Base-by-base conservation (phyloP, 2,888 invertebrate genomes). In the Creontiades dilutus region DNA sequence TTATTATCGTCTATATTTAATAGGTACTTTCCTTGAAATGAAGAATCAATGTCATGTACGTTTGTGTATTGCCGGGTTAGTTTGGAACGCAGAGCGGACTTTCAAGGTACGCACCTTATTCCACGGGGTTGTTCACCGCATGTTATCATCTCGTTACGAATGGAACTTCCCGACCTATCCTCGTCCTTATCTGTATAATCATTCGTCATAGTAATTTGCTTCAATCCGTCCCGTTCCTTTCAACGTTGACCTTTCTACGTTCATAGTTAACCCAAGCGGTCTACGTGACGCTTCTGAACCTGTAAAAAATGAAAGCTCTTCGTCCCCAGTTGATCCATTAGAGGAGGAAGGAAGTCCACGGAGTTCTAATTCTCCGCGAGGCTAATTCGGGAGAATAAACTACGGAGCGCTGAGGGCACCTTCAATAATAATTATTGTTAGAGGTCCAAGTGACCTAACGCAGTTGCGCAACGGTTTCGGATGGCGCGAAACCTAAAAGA, bases 231-330 rank as follows among this genome's bases (percentile, higher is more conserved):
- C 37, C 37, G 7, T 37, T 37, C 37, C 68, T 68, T 23, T 68
- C 68, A 68, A 68, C 11, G 23, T 68, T 68, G 68, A 68, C 68
- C 68, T 68, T 68, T 68, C 27, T 11, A 7, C 5, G 68, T 23
- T 11, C 68, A 27, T 19, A 19, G 68, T 23, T 68, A 68, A 68
- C 12, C 68, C 23, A 68, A 61, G 12, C n/a, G 27, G 16, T n/a
- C 57, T 16, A 57, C 57, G 57, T 16, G 68, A 23, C 68, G 68
- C 16, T 57, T 57, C 7, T n/a, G 57, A 7, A n/a, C 57, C n/a
- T n/a, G 57, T 23, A 68, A 61, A 68, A 68, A 68, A 68, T 68
- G 68, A 68, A 68, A 68, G 68, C 68, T 68, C 23, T 68, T 27
- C 68, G 23, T 52, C 52, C 52, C 52, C 52, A 23, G 23, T 23